These are phyloP conservation scores for Propithecus perrieri DNA, from an alignment of 2,797 vertebrate genomes.

Conservation along the genomic window DNA sequence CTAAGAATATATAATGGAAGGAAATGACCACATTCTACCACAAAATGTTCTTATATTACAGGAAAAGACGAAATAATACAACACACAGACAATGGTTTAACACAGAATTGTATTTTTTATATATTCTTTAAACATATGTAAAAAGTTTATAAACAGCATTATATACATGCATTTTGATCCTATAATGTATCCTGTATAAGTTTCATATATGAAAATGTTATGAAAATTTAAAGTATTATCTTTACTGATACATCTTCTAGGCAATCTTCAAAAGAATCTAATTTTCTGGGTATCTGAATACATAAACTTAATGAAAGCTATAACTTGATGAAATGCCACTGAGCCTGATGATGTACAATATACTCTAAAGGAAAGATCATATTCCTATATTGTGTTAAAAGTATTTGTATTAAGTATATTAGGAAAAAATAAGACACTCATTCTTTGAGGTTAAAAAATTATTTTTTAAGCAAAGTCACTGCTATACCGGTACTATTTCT, in stretches of 20 bases:
- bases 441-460: background rate
- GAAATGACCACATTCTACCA: slow-evolving; percentile 45
- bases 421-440: background rate
- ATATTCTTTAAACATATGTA: background rate
- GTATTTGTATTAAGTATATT: background rate
- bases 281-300: background rate
- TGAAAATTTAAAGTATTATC: background rate
- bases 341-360: background rate
- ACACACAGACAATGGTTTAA: background rate
- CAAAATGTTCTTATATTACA: slow-evolving; percentile 40
- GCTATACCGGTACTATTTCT: background rate
- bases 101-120: background rate
- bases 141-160: background rate
- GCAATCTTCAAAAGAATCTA: background rate
- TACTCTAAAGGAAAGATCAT: background rate
- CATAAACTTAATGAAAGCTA: slow-evolving; percentile 11
- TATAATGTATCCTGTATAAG: background rate
- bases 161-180: background rate
- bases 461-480: slow-evolving; percentile 5
- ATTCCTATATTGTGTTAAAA: background rate
- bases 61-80: slow-evolving; percentile 30
- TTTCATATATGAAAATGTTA: background rate
- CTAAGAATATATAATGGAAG: slow-evolving; percentile 38
- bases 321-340: background rate
- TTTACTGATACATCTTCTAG: slow-evolving; percentile 7